These are phyloP conservation scores for Mesodorylaimus sp. DNA, from an alignment of 2,888 invertebrate species.

Conservation along the genomic window DNA sequence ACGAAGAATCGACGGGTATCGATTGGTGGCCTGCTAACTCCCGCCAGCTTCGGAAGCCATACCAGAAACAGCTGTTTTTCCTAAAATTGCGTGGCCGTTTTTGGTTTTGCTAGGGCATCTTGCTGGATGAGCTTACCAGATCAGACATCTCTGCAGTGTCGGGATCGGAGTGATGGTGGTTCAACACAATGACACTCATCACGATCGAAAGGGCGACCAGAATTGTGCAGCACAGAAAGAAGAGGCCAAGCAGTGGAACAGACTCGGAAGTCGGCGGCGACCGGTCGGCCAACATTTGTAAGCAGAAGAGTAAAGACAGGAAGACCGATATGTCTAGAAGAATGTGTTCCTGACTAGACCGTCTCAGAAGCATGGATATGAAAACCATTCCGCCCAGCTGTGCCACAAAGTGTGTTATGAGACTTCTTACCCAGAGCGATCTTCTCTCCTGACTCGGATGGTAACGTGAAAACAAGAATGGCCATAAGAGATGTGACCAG, in stretches of 20 bases:
- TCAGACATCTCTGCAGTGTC: too few relatives aligned
- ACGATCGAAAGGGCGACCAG: background rate
- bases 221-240: background rate
- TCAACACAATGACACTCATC: background rate
- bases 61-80: too few relatives aligned
- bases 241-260: background rate
- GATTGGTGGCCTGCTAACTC: too few relatives aligned
- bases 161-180: background rate
- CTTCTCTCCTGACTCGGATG: conserved; percentile 97
- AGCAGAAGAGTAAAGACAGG: background rate
- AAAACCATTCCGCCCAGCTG: too few relatives aligned
- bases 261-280: background rate
- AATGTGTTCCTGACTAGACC: too few relatives aligned
- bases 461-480: conserved; percentile 86
- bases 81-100: too few relatives aligned
- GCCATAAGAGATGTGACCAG: conserved; percentile 98
- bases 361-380: too few relatives aligned
- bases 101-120: too few relatives aligned
- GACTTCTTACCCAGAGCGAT: conserved; percentile 80
- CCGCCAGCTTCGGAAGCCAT: too few relatives aligned
- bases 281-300: background rate
- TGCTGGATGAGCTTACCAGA: too few relatives aligned
- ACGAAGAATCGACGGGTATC: too few relatives aligned
- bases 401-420: too few relatives aligned
- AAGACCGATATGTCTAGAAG: background rate